These are phyloP conservation scores for Papilio machaon DNA, from an alignment of 1,140 invertebrate genomes.

Conservation along the genomic window DNA sequence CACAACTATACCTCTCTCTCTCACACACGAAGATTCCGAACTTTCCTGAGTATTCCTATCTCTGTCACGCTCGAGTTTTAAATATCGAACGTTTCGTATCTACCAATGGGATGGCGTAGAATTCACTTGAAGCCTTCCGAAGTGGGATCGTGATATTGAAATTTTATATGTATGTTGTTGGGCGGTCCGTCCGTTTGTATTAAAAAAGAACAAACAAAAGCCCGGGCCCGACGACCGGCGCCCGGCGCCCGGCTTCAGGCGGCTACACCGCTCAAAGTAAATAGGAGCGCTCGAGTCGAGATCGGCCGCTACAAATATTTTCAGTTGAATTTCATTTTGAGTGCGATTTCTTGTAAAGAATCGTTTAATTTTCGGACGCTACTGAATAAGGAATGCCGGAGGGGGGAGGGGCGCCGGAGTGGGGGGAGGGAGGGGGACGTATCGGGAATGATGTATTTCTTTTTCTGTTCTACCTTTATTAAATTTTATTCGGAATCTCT, in stretches of 20 bases:
- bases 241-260: slow-evolving; percentile 31
- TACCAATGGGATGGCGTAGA: slow-evolving; percentile 63
- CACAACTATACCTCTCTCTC: slow-evolving; percentile 52
- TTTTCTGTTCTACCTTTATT: slow-evolving; percentile 30
- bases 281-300: slow-evolving; percentile 67
- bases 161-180: slow-evolving; percentile 70
- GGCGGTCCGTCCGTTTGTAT: slow-evolving; percentile 76
- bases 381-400: slow-evolving; percentile 76
- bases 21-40: slow-evolving; percentile 37
- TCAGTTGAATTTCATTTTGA: slow-evolving; percentile 61
- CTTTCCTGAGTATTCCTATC: slow-evolving; percentile 39
- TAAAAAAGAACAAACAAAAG: slow-evolving; percentile 75
- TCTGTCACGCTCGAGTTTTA: slow-evolving; percentile 51
- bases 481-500: slow-evolving; percentile 23
- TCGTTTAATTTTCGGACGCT: slow-evolving; percentile 73
- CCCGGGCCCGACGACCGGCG: slow-evolving; percentile 45
- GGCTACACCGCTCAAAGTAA: slow-evolving; percentile 52
- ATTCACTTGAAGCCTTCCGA: slow-evolving; percentile 69
- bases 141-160: slow-evolving; percentile 72
- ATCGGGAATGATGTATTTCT: slow-evolving; percentile 38
- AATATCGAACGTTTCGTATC: slow-evolving; percentile 54
- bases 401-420: not conserved
- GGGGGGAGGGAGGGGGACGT: not conserved
- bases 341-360: slow-evolving; percentile 77
- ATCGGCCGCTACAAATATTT: slow-evolving; percentile 66